A percentile compares a stretch with the other conserved stretches of the same genome.
phyloP scores from a whole-genome alignment of 1,140 invertebrate genomes.

The Cherax quadricarinatus region DNA sequence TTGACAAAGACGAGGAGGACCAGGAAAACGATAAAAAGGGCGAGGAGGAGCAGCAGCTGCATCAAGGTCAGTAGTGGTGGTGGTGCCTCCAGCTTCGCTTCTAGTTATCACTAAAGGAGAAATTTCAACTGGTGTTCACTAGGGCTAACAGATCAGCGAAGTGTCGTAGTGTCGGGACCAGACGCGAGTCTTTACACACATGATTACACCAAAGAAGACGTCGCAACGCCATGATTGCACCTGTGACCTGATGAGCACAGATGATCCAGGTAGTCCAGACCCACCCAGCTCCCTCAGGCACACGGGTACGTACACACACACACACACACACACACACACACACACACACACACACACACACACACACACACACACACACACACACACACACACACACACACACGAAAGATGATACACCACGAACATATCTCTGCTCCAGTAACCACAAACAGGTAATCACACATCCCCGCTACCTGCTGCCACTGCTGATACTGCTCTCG shows the following conservation, averaged over 20 bases:
- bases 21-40: no score
- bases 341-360: no score
- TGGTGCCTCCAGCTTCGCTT: not conserved
- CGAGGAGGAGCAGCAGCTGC: not conserved
- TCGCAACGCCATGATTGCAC: not conserved
- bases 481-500: not conserved
- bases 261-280: not conserved
- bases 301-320: not conserved
- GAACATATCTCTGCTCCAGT: not conserved
- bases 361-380: no score
- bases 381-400: no score
- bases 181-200: not conserved
- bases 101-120: not conserved
- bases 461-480: not conserved
- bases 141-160: not conserved
- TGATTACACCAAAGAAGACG: not conserved
- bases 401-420: no score
- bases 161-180: not conserved
- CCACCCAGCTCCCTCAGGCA: not conserved
- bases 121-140: not conserved
- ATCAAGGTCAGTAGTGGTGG: slow-evolving; percentile 11
- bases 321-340: not conserved
- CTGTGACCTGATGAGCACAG: slow-evolving; percentile 3
- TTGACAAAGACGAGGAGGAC: no score
- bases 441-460: not conserved